phyloP scores from a whole-genome alignment of 2,888 invertebrate species.

The Camponotus fellah region DNA sequence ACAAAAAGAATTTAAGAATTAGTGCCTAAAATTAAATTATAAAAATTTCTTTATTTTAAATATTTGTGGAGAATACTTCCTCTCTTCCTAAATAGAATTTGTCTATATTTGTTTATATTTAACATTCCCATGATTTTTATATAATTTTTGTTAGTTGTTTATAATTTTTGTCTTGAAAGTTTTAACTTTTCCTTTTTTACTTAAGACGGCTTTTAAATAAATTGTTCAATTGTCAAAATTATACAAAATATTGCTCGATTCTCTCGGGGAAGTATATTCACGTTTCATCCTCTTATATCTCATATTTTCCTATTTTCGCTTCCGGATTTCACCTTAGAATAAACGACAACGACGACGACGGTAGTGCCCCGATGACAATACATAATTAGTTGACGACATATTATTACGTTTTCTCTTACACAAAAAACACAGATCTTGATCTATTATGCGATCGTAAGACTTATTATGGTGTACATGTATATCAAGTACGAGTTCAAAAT shows the following conservation, averaged over 20 bases:
- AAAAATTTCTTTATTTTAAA: neutral
- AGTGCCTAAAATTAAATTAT: neutral
- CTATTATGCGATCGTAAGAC: constrained; percentile 83
- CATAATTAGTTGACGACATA: constrained; percentile 70
- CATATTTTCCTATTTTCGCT: constrained; percentile 38
- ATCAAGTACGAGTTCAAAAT: constrained; percentile 82
- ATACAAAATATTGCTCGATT: constrained; percentile 39
- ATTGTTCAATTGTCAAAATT: constrained; percentile 43
- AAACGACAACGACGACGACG: constrained; percentile 65
- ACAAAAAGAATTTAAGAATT: neutral
- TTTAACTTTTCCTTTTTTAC: neutral
- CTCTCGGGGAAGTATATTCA: constrained; percentile 30
- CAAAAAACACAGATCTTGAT: constrained; percentile 83
- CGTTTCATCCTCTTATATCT: constrained; percentile 47
- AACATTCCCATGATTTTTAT: neutral
- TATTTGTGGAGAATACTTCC: no score
- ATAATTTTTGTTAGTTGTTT: neutral
- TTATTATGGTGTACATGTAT: constrained; percentile 80
- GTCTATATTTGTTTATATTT: neutral
- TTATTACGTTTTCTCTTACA: constrained; percentile 76
- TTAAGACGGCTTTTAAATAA: constrained; percentile 28
- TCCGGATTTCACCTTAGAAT: constrained; percentile 33
- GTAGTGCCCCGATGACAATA: constrained; percentile 69
- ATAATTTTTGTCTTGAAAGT: neutral
- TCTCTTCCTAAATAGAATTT: neutral